phyloP scores from a whole-genome alignment of 1,140 invertebrate genomes.

The Drosophila grimshawi region DNA sequence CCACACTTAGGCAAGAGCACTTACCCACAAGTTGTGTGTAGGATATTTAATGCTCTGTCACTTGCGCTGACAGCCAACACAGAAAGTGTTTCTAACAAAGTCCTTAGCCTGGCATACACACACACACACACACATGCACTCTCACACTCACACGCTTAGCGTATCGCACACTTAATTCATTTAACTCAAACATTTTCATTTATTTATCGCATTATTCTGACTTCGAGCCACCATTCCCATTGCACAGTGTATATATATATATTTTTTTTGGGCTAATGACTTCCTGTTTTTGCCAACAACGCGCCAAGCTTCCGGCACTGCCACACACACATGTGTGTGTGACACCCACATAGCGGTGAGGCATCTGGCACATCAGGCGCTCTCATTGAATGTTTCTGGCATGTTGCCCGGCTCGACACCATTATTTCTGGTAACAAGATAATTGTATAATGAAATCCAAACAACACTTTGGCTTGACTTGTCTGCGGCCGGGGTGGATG shows the following conservation, averaged over 20 bases:
- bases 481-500: conserved; percentile 39
- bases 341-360: conserved; percentile 52
- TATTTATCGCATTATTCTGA: conserved; percentile 78
- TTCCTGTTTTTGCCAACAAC: conserved; percentile 78
- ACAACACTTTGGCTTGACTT: conserved; percentile 73
- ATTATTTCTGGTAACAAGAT: conserved; percentile 83
- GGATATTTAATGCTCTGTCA: conserved; percentile 62
- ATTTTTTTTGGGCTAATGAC: conserved; percentile 63
- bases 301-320: conserved; percentile 62
- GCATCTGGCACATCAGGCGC: conserved; percentile 25
- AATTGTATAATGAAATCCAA: conserved; percentile 83
- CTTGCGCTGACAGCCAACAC: conserved; percentile 73
- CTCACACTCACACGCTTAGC: conserved; percentile 25
- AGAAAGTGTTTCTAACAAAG: conserved; percentile 79
- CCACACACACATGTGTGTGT: conserved; percentile 38
- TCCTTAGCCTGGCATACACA: conserved; percentile 16
- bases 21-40: conserved; percentile 37
- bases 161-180: conserved; percentile 81
- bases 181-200: conserved; percentile 83
- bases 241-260: conserved; percentile 26
- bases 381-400: conserved; percentile 81
- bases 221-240: conserved; percentile 32
- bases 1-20: conserved; percentile 31
- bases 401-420: conserved; percentile 80
- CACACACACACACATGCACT: conserved; percentile 26